phyloP scores from a whole-genome alignment of 2,797 vertebrate genomes.

The Alectoris magna region DNA sequence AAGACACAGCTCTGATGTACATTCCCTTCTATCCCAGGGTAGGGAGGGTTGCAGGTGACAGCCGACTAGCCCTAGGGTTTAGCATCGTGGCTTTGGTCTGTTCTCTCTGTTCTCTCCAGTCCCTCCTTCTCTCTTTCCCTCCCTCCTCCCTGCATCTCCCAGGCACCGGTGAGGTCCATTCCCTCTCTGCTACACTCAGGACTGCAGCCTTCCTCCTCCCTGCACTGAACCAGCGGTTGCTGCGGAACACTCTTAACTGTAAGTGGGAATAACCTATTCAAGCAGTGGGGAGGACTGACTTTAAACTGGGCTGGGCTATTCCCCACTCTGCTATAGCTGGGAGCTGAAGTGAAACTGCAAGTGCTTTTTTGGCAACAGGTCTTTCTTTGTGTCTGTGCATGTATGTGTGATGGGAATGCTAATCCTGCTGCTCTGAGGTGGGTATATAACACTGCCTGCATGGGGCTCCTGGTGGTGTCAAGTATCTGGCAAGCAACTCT shows the following conservation, averaged over 20 bases:
- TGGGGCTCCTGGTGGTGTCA: not conserved
- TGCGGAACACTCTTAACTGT: not conserved
- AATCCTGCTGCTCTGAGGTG: not conserved
- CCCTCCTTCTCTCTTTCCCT: not conserved
- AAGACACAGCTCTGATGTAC: not conserved
- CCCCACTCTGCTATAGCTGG: not conserved
- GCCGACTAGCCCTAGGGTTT: not conserved
- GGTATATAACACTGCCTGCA: fast-evolving
- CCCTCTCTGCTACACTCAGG: not conserved
- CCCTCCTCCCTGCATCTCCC: not conserved
- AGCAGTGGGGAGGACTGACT: not conserved
- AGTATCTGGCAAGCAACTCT: fast-evolving
- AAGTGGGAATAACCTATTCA: not conserved
- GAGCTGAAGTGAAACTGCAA: not conserved
- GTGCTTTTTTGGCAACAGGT: not conserved
- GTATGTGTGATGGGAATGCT: not conserved
- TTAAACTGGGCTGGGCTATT: not conserved
- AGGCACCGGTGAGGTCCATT: not conserved
- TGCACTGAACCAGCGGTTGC: fast-evolving
- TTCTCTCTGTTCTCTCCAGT: not conserved
- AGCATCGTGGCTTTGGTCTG: not conserved
- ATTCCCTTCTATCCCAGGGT: fast-evolving
- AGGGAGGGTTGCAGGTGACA: not conserved
- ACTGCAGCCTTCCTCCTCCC: not conserved
- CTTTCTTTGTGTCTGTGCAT: not conserved